phyloP scores from a whole-genome alignment of 2,797 vertebrate genomes.

The Perodicticus potto region DNA sequence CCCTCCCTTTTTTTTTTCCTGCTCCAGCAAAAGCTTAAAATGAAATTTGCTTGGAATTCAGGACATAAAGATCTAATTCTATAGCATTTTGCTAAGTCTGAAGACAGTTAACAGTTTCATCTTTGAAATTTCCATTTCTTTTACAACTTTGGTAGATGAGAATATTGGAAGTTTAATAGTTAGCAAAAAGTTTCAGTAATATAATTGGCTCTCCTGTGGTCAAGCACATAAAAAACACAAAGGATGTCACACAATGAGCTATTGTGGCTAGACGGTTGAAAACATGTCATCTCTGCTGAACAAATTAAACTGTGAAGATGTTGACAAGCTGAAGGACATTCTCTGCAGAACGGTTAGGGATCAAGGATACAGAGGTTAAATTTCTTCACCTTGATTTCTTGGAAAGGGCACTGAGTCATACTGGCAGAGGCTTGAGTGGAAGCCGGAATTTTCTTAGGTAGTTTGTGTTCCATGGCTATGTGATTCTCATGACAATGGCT shows the following conservation, averaged over 20 bases:
- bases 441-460: not conserved
- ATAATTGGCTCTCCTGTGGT: not conserved
- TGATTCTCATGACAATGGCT: not conserved
- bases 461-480: not conserved
- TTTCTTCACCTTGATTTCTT: not conserved
- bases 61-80: not conserved
- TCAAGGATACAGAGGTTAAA: not conserved
- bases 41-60: conserved; percentile 6
- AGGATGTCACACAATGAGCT: not conserved
- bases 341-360: not conserved
- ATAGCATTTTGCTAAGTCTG: not conserved
- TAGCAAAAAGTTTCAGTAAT: not conserved
- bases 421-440: not conserved
- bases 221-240: not conserved
- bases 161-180: not conserved
- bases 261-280: not conserved
- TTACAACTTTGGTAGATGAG: not conserved
- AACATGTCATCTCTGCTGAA: not conserved
- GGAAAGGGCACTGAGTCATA: not conserved
- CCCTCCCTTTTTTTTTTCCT: not conserved
- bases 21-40: not conserved
- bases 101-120: conserved; percentile 39
- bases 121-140: conserved; percentile 34
- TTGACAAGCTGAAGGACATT: not conserved
- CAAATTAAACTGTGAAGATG: not conserved